Base-by-base conservation (phyloP, 2,888 invertebrate species). In the Xanthia icteritia region DNA sequence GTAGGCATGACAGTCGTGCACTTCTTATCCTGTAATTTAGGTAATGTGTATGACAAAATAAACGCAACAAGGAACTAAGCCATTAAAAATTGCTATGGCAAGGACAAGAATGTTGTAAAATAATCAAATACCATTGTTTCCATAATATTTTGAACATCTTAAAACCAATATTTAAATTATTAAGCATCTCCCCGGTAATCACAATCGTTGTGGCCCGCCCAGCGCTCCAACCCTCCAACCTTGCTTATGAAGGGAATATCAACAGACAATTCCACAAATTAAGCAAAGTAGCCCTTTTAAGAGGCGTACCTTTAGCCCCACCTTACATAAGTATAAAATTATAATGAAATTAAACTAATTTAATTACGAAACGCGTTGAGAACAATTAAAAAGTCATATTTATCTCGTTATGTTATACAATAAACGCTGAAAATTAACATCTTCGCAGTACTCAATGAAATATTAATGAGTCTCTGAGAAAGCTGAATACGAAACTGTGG, bases 211-310 rank as follows among this genome's bases (percentile, higher is more conserved):
- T 31, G 36, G 36, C 20, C 27, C 36, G 27, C 36, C 15, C 51
- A 9, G 64, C 58, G 39, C 79, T 54, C 48, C 58, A n/a, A 42
- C 31, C 56, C 79, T 54, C 48, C 63, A n/a, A 36, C 31, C 58
- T 67, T 56, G 45, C 76, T 71, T 60, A 42, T 76, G 42, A 63
- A 81, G 51, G 80, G 45, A 82, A 79, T 60, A 83, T 63, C 69
- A 83, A 76, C 81, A 81, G 76, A 76, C 84, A 84, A 84, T 83
- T 84, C 60, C 76, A 84, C 64, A 84, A 81, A 84, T 84, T 84
- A 77, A 77, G 76, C 48, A 81, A 64, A 72, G 56, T 65, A 81
- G 71, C 81, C 80, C 71, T 72, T 80, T 84, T 71, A 64, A 64
- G 48, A 80, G 67, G 60, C 77, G 31, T 36, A 66, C 71, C 78